phyloP scores from a whole-genome alignment of 1,140 invertebrate species.

The Bicyclus anynana region DNA sequence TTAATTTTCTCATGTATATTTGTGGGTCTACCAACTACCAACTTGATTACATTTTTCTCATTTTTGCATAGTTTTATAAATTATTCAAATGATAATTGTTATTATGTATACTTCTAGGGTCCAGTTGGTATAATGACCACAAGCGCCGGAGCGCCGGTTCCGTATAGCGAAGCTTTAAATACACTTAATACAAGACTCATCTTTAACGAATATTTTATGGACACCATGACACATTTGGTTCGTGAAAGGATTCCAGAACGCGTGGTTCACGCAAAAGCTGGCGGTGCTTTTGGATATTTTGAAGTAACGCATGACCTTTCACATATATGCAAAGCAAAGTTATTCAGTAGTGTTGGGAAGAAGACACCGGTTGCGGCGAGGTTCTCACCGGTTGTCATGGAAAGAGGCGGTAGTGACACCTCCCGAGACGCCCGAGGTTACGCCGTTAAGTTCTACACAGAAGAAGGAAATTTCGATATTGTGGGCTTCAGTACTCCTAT shows the following conservation, averaged over 20 bases:
- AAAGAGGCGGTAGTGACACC: conserved; percentile 90
- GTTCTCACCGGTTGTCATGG: conserved; percentile 93
- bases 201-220: conserved; percentile 91
- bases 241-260: conserved; percentile 96
- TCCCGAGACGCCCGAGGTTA: conserved; percentile 85
- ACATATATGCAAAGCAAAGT: conserved; percentile 89
- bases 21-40: no score
- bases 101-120: conserved; percentile 80
- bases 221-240: conserved; percentile 93
- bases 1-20: no score
- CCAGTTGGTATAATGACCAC: conserved; percentile 88
- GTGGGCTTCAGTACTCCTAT: conserved; percentile 87
- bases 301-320: conserved; percentile 96
- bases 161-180: conserved; percentile 79
- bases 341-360: conserved; percentile 92
- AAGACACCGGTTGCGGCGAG: conserved; percentile 83
- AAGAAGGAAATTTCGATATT: conserved; percentile 87
- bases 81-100: no score
- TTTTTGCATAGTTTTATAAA: no score
- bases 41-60: no score
- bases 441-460: conserved; percentile 87
- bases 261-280: conserved; percentile 96
- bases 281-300: conserved; percentile 97
- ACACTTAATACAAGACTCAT: conserved; percentile 77
- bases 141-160: conserved; percentile 89